Evolutionary conservation across 2,113 vertebrate genomes (phyloP).

Genomic region (Lathamus discolor): DNA sequence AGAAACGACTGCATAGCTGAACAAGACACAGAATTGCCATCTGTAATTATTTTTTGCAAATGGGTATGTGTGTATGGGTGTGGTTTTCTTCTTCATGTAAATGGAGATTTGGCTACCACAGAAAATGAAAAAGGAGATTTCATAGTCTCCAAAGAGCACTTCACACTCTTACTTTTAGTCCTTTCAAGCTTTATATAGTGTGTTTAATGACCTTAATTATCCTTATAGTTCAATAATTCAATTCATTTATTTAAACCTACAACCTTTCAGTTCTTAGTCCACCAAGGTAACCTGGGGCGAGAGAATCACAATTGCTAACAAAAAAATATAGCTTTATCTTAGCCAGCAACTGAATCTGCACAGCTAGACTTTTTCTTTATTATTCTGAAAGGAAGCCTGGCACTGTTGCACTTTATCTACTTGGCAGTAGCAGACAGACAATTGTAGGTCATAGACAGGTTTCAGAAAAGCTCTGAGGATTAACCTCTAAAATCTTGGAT

Average conservation of each 20-base stretch:
- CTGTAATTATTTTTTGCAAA: background rate
- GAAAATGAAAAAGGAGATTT: background rate
- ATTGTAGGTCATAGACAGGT: background rate
- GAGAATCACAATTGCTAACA: background rate
- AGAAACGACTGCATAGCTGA: background rate
- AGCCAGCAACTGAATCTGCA: background rate
- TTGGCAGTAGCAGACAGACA: background rate
- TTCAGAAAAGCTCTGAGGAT: background rate
- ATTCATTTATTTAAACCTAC: background rate
- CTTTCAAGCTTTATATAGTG: background rate
- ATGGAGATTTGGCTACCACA: background rate
- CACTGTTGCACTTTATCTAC: constrained; percentile 38
- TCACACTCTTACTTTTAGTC: background rate
- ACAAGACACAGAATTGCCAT: background rate
- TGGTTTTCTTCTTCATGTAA: background rate
- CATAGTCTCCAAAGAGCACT: background rate
- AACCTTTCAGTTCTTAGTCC: background rate
- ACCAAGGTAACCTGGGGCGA: background rate
- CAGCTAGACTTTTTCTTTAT: background rate
- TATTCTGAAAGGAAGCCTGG: background rate
- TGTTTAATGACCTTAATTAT: background rate
- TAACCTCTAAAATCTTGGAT: background rate
- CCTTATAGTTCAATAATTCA: background rate
- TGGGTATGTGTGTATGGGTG: background rate
- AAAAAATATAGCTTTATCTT: background rate